These are phyloP conservation scores for Campoplex nolae DNA, from an alignment of 2,888 invertebrate genomes.

Conservation along the genomic window DNA sequence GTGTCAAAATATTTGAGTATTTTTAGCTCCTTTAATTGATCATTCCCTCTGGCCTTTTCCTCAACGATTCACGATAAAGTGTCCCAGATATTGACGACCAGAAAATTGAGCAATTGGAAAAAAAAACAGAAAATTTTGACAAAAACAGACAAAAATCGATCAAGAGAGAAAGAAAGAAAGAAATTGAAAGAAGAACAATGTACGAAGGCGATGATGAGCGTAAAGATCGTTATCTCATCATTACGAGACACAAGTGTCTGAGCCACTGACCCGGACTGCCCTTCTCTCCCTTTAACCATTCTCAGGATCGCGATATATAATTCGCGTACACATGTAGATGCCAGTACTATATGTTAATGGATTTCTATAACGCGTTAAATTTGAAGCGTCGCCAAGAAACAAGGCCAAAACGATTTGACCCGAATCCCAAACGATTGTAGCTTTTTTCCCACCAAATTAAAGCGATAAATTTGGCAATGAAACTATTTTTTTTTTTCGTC, in stretches of 20 bases:
- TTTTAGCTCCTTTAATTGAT: too few relatives aligned
- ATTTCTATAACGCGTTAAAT: slow-evolving; percentile 18
- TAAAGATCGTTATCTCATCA: slow-evolving; percentile 65
- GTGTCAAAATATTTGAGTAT: too few relatives aligned
- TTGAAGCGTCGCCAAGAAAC: slow-evolving; percentile 26
- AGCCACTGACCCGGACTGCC: slow-evolving; percentile 64
- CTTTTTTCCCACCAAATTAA: background rate
- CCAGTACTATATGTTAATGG: background rate
- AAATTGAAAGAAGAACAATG: background rate
- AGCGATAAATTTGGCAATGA: background rate
- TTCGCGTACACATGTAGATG: background rate
- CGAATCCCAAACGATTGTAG: slow-evolving; percentile 56
- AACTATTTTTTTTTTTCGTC: background rate
- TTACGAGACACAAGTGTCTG: slow-evolving; percentile 65
- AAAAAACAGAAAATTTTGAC: background rate
- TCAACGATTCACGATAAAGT: too few relatives aligned
- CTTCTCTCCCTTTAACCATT: slow-evolving; percentile 57
- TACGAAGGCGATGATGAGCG: slow-evolving; percentile 53
- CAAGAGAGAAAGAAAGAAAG: background rate
- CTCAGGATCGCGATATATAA: slow-evolving; percentile 53
- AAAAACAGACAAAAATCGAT: background rate
- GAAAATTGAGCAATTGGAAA: background rate
- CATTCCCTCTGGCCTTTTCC: too few relatives aligned
- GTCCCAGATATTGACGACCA: background rate
- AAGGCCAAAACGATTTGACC: slow-evolving; percentile 46